These are phyloP conservation scores for Phoebastria nigripes DNA, from an alignment of 2,797 vertebrate genomes.

Conservation along the genomic window DNA sequence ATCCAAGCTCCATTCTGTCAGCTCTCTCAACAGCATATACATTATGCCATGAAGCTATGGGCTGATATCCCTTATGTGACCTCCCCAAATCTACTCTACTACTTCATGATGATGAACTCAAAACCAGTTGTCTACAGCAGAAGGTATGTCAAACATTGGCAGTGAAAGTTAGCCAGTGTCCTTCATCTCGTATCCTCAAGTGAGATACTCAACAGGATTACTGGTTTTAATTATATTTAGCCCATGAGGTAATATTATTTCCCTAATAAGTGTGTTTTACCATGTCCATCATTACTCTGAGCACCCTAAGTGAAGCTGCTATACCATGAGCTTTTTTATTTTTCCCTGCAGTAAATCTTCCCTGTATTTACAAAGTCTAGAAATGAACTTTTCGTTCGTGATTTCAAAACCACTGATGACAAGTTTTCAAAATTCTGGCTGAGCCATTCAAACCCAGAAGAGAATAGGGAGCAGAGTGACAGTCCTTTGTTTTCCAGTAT, in stretches of 20 bases:
- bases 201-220: neutral
- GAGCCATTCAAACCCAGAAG: neutral
- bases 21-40: slow-evolving; percentile 3
- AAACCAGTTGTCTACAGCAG: neutral
- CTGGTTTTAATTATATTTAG: neutral
- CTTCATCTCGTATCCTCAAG: neutral
- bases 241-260: neutral
- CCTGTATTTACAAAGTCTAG: neutral
- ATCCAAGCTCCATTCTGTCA: neutral
- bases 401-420: neutral
- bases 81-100: neutral
- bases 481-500: neutral
- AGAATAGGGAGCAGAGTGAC: neutral
- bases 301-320: neutral
- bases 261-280: neutral
- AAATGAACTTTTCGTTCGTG: neutral
- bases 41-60: neutral
- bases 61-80: neutral
- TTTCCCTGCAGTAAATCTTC: neutral
- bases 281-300: neutral
- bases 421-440: neutral
- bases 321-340: neutral
- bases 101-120: neutral
- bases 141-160: neutral
- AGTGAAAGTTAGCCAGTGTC: neutral